Evolutionary conservation across 1,140 invertebrate genomes (phyloP), one percentile per base, ranked within the genome.

Genomic region (Drosophila sp.): DNA sequence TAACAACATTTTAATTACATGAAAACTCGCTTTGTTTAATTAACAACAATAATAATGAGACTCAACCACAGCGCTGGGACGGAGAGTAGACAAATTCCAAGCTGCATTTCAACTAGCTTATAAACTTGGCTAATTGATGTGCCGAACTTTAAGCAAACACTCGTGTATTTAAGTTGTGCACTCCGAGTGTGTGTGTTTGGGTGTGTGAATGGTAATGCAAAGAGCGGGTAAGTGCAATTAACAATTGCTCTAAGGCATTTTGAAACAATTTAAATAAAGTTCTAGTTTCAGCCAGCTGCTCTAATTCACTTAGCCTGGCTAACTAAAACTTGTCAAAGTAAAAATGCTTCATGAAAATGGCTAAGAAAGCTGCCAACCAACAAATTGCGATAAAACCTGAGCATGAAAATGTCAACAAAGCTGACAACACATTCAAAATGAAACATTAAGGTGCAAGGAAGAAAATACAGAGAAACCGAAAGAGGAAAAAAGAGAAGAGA

Each of bases 241-340:
- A 32, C 48, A 53, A 54, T 48, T 59, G 64, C 64, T 61, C 41
- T 27, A 9, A 63, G 79, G 80, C 48, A 25, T 84, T 77, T 67
- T 16, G 63, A 77, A 63, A 78, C 78, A 80, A 78, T 83, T 83
- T 84, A 53, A 58, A 59, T 79, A 50, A 86, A 77, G 66, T 86
- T 69, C 72, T 63, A 57, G 69, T 27, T 71, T 16, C 45, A 67
- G 78, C 45, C 73, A 81, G 79, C 78, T 78, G 77, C 71, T 70
- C 59, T 74, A 77, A 77, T 77, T 77, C 74, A 74, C 71, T 77
- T 77, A 82, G 73, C 72, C 74, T 27, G 63, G 59, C 72, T 61
- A 72, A 57, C 16, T 32, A 34, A 76, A 76, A 78, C 75, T 82
- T 78, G 75, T 54, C 69, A 58, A 73, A 69, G 34, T 81, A 78